These are phyloP conservation scores for Taeniopygia guttata DNA, from an alignment of 2,797 vertebrate genomes.

Conservation along the genomic window DNA sequence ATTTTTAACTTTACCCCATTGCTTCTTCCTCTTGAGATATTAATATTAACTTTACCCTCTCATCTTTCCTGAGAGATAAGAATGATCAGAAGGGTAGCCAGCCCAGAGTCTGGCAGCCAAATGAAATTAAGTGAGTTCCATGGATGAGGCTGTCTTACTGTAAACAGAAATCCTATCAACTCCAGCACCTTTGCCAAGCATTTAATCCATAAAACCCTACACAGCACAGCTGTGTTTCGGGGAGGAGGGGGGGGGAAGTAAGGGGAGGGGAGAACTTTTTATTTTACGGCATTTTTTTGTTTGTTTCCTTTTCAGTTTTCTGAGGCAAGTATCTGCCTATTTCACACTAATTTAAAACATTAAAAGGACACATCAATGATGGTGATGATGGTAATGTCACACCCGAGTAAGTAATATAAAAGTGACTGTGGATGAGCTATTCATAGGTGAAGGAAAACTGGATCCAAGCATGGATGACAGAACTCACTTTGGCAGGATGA, in stretches of 20 bases:
- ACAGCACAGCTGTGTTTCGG: conserved; percentile 23
- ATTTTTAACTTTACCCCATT: neutral
- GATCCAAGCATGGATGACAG: neutral
- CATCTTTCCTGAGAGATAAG: neutral
- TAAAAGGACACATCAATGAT: neutral
- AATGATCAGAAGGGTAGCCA: neutral
- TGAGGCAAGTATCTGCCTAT: neutral
- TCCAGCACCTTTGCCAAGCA: conserved; percentile 38
- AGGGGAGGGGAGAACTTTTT: neutral
- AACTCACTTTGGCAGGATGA: neutral
- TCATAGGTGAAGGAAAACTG: neutral
- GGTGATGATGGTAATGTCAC: neutral
- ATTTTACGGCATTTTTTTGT: neutral
- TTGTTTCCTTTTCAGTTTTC: neutral
- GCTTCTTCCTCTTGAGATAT: neutral
- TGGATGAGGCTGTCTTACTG: neutral
- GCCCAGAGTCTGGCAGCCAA: neutral
- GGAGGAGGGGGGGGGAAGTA: rapidly evolving
- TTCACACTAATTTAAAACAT: neutral
- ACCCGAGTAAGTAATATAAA: neutral
- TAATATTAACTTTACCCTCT: neutral
- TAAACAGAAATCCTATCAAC: conserved; percentile 32
- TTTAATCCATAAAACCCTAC: conserved; percentile 38
- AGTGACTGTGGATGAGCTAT: neutral
- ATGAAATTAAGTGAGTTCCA: conserved; percentile 18